Evolutionary conservation across 2,113 vertebrate genomes (phyloP), one percentile per base, ranked within the genome.

Genomic region (Tragelaphus scriptus): DNA sequence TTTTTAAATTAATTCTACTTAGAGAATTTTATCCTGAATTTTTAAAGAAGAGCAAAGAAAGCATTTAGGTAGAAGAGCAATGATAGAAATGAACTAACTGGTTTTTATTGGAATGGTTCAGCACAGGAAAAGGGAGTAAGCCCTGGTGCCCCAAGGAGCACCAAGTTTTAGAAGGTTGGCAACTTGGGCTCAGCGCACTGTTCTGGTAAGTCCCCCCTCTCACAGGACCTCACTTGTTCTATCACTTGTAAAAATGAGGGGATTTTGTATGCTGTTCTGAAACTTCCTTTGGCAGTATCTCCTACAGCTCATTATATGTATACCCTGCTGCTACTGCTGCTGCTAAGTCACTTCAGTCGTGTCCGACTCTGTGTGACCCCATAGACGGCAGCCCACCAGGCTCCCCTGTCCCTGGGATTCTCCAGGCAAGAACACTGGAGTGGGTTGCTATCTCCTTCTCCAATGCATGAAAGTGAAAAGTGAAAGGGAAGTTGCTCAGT

Each of bases 211-310:
- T 68, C 6, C 21, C 85, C 85, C 61, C 51, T 96, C 16, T 68
- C 15, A 16, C 56, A 53, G 7, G 71, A 13, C 6, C 49, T 96
- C 85, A 82, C 1, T 36, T 56, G 93, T 95, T 94, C 88, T 75
- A 40, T 75, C 88, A 68, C 36, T 55, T 96, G 6, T 95, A 92
- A 92, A 95, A 97, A 28, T 40, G 23, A 94, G 95, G 30, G 32
- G 26, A 95, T 94, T 97, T 85, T 40, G 26, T 90, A 32, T 5
- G 95, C 47, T 28, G 44, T 21, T 93, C 89, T 85, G 81, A 55
- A 93, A 65, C 58, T 59, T 56, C 77, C 63, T 93, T 79, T 96
- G 85, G 86, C 36, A 95, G 25, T 80, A 30, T 32, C 14, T 85
- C 5, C 75, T 85, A 49, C 2, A 94, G 65, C 32, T 58, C 49